A percentile compares a stretch with the other conserved stretches of the same genome.
These are phyloP conservation scores for Mimachlamys varia DNA, from an alignment of 2,888 invertebrate species.

Conservation along the genomic window DNA sequence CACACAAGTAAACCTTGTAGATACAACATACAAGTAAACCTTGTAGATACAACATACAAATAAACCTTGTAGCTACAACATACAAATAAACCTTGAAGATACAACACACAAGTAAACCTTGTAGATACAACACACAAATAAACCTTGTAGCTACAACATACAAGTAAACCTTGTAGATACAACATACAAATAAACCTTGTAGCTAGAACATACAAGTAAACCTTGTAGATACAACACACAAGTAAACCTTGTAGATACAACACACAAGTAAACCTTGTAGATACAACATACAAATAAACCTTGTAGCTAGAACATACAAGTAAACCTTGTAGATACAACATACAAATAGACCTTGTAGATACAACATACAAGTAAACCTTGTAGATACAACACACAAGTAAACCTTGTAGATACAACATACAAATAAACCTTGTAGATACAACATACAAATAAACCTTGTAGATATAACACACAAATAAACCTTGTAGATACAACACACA, in stretches of 20 bases:
- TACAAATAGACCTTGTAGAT: not conserved
- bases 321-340: constrained; percentile 88
- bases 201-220: constrained; percentile 82
- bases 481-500: constrained; percentile 86
- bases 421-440: not conserved
- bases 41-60: not conserved
- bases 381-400: no score
- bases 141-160: constrained; percentile 87
- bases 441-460: no score
- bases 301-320: no score
- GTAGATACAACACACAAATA: no score
- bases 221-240: not conserved
- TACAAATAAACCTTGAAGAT: not conserved
- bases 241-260: constrained; percentile 86
- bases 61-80: constrained; percentile 86
- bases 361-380: no score
- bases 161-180: not conserved
- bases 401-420: constrained; percentile 87
- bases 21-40: constrained; percentile 80
- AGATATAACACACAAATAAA: no score
- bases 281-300: no score
- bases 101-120: no score
- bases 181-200: constrained; percentile 83
- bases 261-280: not conserved
- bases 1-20: no score